Conservation (phyloP, 2,113 vertebrate species). For the Myrmecophaga tridactyla region DNA sequence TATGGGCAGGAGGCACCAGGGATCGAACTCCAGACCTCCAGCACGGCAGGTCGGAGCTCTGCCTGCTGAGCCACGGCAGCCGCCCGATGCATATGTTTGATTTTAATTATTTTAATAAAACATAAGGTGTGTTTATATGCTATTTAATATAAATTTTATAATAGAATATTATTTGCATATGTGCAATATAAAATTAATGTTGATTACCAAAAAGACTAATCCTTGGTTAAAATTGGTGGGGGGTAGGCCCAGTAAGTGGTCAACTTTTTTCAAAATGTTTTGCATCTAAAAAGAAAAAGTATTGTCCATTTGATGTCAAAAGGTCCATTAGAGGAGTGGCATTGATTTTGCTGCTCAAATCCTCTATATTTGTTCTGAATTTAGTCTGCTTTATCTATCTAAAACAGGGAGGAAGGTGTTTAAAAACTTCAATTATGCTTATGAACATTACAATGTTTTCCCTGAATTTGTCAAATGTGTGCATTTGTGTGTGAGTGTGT, state of each 20-base stretch:
- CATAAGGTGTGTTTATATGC: background rate
- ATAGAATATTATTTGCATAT: too few species aligned
- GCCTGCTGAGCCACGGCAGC: too few species aligned
- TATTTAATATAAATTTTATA: background rate
- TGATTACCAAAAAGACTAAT: too few species aligned
- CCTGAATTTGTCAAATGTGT: background rate
- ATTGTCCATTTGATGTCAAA: background rate
- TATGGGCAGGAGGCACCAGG: too few species aligned
- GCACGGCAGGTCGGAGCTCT: too few species aligned
- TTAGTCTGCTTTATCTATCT: background rate
- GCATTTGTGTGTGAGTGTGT: background rate
- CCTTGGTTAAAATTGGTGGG: too few species aligned
- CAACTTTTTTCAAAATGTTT: background rate
- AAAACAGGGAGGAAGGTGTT: background rate
- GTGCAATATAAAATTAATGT: background rate
- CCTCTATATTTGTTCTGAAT: background rate
- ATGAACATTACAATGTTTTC: background rate
- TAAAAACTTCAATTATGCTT: background rate
- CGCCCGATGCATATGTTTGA: background rate
- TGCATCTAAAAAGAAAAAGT: background rate
- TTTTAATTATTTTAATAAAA: background rate
- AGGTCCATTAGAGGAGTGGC: too few species aligned
- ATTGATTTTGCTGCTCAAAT: background rate
- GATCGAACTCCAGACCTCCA: too few species aligned
- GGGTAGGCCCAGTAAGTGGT: background rate